Base-by-base conservation (phyloP, 1,140 invertebrate species). In the Zaprionus camerounensis region DNA sequence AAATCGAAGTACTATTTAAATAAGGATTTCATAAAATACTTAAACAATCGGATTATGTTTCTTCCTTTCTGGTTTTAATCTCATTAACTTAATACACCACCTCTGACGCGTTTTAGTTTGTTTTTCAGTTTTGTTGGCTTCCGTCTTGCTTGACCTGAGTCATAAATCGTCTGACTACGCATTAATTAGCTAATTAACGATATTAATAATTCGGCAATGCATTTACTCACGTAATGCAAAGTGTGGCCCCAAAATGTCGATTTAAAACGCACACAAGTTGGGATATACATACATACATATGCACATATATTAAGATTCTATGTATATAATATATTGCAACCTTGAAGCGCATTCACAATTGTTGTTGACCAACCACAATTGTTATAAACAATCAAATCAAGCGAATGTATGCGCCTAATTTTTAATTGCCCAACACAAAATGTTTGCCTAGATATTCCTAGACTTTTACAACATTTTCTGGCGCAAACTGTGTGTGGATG, bases 381-480 rank as follows among this genome's bases (percentile, higher is more conserved):
- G 46, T 51, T 51, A 13, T 24, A 20, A 24, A 24, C 20, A 51
- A 51, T 51, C 46, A 51, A 51, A 49, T 49, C 9, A 49, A 24
- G 20, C 46, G 11, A 20, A 51, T 51, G 13, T 13, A 51, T 22
- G 41, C 41, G 41, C 41, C 41, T 46, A 17, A n/a, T 46, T 17
- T 51, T 51, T 51, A 51, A 51, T 51, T 51, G 20, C 20, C 46
- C 46, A 46, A 51, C 46, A 51, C 46, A 51, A 24, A 51, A 24
- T 51, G 20, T 51, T 51, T 51, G 46, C 46, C 46, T 51, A 51
- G 20, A 51, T 51, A 13, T 51, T 51, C 46, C 46, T 24, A 51
- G 20, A 51, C 24, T 51, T 51, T 51, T 51, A 51, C 46, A 51
- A 51, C 46, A 51, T 24, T 51, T 51, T 51, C 46, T 24, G 20